A percentile compares a stretch with the other conserved stretches of the same genome.
Conservation (phyloP, 2,797 vertebrate genomes). For the Chaunax sp. region DNA sequence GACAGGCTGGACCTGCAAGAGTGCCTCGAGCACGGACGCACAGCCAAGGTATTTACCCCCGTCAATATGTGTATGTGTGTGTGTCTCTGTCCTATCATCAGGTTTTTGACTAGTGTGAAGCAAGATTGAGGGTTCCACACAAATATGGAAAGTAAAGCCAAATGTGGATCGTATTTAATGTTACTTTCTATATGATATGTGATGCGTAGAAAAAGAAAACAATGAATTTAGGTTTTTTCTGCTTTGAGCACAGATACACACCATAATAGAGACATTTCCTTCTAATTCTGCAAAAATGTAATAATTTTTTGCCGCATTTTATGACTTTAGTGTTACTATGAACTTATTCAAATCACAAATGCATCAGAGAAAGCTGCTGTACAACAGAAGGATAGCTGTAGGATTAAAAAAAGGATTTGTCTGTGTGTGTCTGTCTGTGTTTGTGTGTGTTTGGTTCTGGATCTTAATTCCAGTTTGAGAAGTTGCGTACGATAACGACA, state of each 20-base stretch:
- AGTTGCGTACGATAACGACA: slow-evolving; percentile 94
- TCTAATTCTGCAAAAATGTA: too few species aligned
- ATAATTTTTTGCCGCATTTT: too few species aligned
- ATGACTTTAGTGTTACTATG: too few species aligned
- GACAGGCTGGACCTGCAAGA: slow-evolving; percentile 92
- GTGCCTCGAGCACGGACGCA: slow-evolving; percentile 91
- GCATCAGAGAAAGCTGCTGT: slow-evolving; percentile 13
- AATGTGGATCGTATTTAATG: slow-evolving; percentile 2
- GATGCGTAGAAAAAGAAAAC: background rate
- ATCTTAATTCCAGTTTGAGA: slow-evolving; percentile 88
- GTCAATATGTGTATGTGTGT: slow-evolving; percentile 21
- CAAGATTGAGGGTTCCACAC: background rate
- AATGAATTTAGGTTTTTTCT: too few species aligned
- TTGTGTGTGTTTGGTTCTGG: slow-evolving; percentile 65
- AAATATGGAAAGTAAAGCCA: background rate
- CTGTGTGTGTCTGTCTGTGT: slow-evolving; percentile 39
- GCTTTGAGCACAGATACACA: too few species aligned
- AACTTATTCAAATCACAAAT: background rate
- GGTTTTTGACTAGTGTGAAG: background rate
- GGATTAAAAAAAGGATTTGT: slow-evolving; percentile 66
- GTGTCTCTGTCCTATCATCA: slow-evolving; percentile 2
- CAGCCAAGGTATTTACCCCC: slow-evolving; percentile 87
- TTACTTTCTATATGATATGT: background rate
- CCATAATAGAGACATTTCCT: too few species aligned
- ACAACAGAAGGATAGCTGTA: slow-evolving; percentile 38